Conservation (phyloP, 2,113 vertebrate species). For the human (Homo sapiens) region DNA sequence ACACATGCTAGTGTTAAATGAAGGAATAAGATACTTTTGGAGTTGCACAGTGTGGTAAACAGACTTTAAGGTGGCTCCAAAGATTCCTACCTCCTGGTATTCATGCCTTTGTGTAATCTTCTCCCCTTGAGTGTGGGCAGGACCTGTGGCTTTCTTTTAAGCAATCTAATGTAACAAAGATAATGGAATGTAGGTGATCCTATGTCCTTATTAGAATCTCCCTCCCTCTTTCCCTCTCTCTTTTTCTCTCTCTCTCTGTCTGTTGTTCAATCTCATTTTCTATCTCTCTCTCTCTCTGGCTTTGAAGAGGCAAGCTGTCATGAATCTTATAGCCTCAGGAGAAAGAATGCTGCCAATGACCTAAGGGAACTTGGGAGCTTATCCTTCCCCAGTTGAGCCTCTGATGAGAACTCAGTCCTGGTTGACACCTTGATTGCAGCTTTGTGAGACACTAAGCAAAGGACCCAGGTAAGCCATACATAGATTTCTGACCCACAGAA, state of each 20-base stretch:
- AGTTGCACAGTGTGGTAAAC: background rate
- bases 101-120: background rate
- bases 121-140: background rate
- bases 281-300: background rate
- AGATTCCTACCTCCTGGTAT: background rate
- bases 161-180: background rate
- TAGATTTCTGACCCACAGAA: background rate
- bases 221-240: background rate
- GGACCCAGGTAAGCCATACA: background rate
- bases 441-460: slow-evolving; percentile 2
- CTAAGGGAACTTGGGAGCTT: background rate
- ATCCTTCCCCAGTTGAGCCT: background rate
- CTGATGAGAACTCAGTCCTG: background rate
- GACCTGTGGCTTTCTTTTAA: slow-evolving; percentile 5
- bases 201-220: background rate
- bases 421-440: background rate
- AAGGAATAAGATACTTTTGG: background rate
- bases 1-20: background rate
- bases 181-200: background rate
- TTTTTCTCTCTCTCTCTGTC: background rate
- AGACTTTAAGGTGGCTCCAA: background rate
- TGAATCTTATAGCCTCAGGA: background rate
- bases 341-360: background rate
- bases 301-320: background rate
- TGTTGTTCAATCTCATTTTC: too few species aligned